phyloP scores from a whole-genome alignment of 2,888 invertebrate genomes.

The Campopleginae sp. region DNA sequence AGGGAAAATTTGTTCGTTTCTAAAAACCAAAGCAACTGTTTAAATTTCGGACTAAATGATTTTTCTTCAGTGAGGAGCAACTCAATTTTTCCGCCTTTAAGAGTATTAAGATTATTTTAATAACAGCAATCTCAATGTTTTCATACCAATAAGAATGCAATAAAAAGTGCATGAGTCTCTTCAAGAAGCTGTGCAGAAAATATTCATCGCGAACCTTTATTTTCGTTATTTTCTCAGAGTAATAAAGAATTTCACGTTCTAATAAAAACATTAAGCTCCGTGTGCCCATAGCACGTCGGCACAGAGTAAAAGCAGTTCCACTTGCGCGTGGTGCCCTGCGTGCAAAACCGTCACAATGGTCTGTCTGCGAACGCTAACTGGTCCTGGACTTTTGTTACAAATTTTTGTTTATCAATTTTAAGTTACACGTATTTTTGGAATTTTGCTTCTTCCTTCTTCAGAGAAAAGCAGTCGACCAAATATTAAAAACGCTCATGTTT shows the following conservation, averaged over 20 bases:
- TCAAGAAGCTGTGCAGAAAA: background rate
- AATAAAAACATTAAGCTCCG: background rate
- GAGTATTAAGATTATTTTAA: background rate
- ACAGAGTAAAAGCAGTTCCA: conserved; percentile 3
- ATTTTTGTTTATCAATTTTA: too few relatives aligned
- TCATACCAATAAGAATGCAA: background rate
- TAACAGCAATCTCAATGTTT: background rate
- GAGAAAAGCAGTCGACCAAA: background rate
- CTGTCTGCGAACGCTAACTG: background rate
- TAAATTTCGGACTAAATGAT: too few relatives aligned
- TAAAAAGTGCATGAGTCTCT: background rate
- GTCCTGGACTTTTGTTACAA: too few relatives aligned
- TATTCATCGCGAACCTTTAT: background rate
- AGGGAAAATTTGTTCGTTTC: too few relatives aligned
- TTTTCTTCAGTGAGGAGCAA: too few relatives aligned
- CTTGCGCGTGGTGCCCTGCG: background rate
- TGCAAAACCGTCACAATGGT: background rate
- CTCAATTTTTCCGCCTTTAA: too few relatives aligned
- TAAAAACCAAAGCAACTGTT: too few relatives aligned
- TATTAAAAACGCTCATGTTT: background rate
- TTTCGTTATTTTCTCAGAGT: conserved; percentile 1
- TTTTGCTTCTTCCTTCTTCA: background rate
- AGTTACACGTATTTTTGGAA: background rate
- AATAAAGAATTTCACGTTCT: background rate
- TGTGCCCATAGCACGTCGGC: background rate